Evolutionary conservation across 2,113 vertebrate species (phyloP).

Genomic region (Scytalopus superciliaris): DNA sequence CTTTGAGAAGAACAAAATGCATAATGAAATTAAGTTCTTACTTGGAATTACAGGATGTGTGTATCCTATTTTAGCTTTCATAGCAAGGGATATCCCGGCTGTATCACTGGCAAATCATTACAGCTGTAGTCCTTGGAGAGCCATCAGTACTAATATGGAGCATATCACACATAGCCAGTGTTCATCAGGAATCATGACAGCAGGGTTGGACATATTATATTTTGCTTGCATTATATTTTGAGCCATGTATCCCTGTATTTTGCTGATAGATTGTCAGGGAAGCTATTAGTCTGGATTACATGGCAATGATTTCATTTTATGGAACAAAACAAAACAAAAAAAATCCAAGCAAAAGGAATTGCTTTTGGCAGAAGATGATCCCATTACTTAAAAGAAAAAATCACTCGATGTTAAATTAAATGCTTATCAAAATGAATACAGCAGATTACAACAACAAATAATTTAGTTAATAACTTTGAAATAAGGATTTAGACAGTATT

Average conservation of each 20-base stretch:
- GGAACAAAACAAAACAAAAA: not conserved
- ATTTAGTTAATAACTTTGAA: not conserved
- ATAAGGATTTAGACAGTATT: not conserved
- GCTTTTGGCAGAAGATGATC: not conserved
- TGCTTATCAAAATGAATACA: not conserved
- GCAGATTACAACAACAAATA: not conserved
- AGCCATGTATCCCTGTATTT: not conserved
- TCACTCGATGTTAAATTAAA: not conserved
- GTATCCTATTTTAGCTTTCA: not conserved
- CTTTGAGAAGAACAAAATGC: not conserved
- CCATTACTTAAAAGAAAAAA: not conserved
- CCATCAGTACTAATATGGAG: not conserved
- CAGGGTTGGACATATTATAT: not conserved
- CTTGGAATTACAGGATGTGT: not conserved
- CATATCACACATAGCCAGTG: not conserved
- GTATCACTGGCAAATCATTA: not conserved
- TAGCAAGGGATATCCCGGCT: not conserved
- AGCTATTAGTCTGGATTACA: constrained; percentile 9
- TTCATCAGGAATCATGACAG: not conserved
- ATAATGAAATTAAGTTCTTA: not conserved
- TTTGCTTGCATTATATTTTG: not conserved
- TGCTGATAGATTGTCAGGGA: not conserved
- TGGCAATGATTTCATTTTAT: not conserved
- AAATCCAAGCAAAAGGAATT: not conserved
- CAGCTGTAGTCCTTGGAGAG: not conserved